Conservation (phyloP, 1,140 invertebrate genomes). For the Thaumatotibia leucotreta region DNA sequence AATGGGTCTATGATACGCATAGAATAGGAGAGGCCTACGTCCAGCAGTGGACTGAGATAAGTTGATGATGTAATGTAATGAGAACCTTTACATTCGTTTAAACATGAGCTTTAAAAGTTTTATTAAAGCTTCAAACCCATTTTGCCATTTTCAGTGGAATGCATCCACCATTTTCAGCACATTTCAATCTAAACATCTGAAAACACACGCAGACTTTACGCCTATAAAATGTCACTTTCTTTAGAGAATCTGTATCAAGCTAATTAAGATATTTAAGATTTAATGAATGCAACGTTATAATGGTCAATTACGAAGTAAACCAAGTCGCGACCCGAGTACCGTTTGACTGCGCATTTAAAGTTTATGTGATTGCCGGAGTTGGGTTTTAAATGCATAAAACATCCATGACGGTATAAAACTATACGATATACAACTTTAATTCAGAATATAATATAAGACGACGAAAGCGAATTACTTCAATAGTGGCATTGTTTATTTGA, state of each 20-base stretch:
- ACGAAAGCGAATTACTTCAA: too few species aligned
- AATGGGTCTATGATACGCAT: too few species aligned
- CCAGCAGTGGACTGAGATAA: too few species aligned
- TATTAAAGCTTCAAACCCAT: too few species aligned
- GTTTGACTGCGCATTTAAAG: not conserved
- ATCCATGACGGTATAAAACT: too few species aligned
- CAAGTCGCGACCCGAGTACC: conserved; percentile 6
- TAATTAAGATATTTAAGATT: not conserved
- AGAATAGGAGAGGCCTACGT: too few species aligned
- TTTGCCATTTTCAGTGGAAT: not conserved
- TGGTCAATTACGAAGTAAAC: not conserved
- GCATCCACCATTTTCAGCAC: not conserved
- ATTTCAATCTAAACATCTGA: not conserved
- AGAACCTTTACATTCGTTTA: too few species aligned
- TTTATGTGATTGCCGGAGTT: not conserved
- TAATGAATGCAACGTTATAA: not conserved
- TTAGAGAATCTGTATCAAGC: not conserved
- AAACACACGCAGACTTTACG: not conserved
- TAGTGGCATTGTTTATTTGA: too few species aligned
- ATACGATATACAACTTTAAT: too few species aligned
- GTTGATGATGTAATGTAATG: too few species aligned
- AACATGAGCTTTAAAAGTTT: too few species aligned
- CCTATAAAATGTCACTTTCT: conserved; percentile 3
- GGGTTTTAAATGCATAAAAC: not conserved
- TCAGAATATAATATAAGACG: too few species aligned